Evolutionary conservation across 2,797 vertebrate genomes (phyloP).

Genomic region (Hypotaenidia okinawae): DNA sequence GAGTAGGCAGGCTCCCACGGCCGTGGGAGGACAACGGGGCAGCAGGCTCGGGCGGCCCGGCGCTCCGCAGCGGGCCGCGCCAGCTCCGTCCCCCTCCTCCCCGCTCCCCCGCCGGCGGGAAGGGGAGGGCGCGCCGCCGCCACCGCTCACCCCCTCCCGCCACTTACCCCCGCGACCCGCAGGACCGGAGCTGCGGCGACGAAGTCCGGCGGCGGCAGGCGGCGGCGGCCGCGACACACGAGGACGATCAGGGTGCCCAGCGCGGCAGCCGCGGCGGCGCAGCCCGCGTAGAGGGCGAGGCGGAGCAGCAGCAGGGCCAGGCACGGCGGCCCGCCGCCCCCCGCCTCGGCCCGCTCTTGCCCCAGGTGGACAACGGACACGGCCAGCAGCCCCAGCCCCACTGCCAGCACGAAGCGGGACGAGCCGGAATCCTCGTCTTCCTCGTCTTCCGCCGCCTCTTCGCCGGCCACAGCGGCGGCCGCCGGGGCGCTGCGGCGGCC

Average conservation of each 20-base stretch:
- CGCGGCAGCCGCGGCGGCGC: constrained; percentile 61
- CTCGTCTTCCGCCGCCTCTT: constrained; percentile 12
- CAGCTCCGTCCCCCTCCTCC: neutral
- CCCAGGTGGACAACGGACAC: constrained; percentile 46
- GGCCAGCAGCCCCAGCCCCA: constrained; percentile 38
- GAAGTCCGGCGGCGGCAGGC: constrained; percentile 19
- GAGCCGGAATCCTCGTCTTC: constrained; percentile 14
- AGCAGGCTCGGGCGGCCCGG: neutral
- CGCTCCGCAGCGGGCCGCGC: neutral
- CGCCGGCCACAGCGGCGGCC: neutral
- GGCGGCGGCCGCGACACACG: constrained; percentile 8
- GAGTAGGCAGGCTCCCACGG: neutral
- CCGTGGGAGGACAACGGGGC: neutral
- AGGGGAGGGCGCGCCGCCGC: neutral
- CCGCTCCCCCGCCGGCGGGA: neutral
- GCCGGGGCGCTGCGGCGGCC: neutral
- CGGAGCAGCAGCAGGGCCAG: constrained; percentile 59
- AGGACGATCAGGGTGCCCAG: constrained; percentile 27
- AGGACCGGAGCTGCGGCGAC: neutral
- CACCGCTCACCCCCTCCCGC: neutral
- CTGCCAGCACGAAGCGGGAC: constrained; percentile 49
- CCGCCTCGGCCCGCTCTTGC: constrained; percentile 28
- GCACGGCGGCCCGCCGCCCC: constrained; percentile 6
- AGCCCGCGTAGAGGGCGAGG: constrained; percentile 67
- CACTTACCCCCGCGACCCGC: constrained; percentile 32